Percentiles rank a stretch among this genome's conserved stretches.
Evolutionary conservation across 1,140 invertebrate genomes (phyloP).

Genomic region (Brachionus rubens): DNA sequence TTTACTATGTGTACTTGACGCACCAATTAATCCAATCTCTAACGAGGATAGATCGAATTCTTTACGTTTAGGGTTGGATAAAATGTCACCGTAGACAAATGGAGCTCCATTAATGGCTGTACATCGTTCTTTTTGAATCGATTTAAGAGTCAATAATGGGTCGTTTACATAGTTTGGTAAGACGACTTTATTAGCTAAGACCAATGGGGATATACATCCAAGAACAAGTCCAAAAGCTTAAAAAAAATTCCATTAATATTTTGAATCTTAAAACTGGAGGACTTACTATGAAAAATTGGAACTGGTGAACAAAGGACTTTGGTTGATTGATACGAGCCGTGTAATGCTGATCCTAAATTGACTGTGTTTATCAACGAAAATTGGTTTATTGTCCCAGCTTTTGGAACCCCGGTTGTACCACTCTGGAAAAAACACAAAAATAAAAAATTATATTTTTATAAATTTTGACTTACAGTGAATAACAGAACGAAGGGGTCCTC

Average conservation of each 20-base stretch:
- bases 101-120: slow-evolving; percentile 82
- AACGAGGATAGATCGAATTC: slow-evolving; percentile 58
- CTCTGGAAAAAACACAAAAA: slow-evolving; percentile 7
- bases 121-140: slow-evolving; percentile 72
- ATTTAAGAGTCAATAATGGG: slow-evolving; percentile 67
- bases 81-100: slow-evolving; percentile 88
- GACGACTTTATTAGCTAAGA: slow-evolving; percentile 70
- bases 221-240: slow-evolving; percentile 78
- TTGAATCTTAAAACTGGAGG: not conserved
- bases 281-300: slow-evolving; percentile 40
- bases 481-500: slow-evolving; percentile 22
- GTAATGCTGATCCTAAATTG: slow-evolving; percentile 21
- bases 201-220: slow-evolving; percentile 66
- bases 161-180: slow-evolving; percentile 70
- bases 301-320: not conserved
- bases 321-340: slow-evolving; percentile 51
- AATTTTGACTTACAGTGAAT: slow-evolving; percentile 4
- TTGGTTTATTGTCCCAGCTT: slow-evolving; percentile 3
- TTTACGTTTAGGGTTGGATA: slow-evolving; percentile 61
- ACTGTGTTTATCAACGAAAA: slow-evolving; percentile 26
- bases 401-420: slow-evolving; percentile 12
- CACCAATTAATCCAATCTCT: slow-evolving; percentile 48
- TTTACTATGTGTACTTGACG: not conserved
- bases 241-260: slow-evolving; percentile 73
- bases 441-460: slow-evolving; percentile 14